These are phyloP conservation scores for Aurelia sp. DNA, from an alignment of 30 jellyfish, hydroid and myxozoan genomes.

Conservation along the genomic window DNA sequence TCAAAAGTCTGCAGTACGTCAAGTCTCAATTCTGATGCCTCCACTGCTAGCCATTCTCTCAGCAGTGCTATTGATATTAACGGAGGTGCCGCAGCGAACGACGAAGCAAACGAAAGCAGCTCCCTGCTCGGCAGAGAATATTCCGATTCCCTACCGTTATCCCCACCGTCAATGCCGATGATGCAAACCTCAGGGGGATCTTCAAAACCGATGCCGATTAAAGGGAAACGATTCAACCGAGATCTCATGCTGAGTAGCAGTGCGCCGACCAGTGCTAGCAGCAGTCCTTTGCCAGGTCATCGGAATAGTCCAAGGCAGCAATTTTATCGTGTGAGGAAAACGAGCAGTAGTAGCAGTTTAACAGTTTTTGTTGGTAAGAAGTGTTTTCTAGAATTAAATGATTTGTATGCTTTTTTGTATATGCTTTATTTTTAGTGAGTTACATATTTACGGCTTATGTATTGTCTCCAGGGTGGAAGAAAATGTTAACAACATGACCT, in stretches of 20 bases:
- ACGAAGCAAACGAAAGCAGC: slow-evolving; percentile 48
- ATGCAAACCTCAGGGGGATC: slow-evolving; percentile 30
- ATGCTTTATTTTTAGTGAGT: no score
- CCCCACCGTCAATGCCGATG: slow-evolving; percentile 66
- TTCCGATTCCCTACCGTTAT: slow-evolving; percentile 44
- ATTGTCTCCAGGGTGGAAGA: no score
- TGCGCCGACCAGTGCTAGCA: slow-evolving; percentile 92
- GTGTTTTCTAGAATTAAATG: not conserved
- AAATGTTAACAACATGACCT: no score
- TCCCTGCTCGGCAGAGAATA: slow-evolving; percentile 29
- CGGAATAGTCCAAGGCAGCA: slow-evolving; percentile 89
- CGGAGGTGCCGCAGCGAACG: slow-evolving; percentile 16
- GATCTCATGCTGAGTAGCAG: slow-evolving; percentile 80
- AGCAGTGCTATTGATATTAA: slow-evolving; percentile 78
- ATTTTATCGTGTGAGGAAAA: slow-evolving; percentile 76
- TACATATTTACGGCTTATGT: no score
- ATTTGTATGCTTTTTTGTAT: no score
- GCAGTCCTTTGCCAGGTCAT: slow-evolving; percentile 91
- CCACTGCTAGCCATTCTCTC: slow-evolving; percentile 60
- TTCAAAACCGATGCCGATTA: slow-evolving; percentile 83
- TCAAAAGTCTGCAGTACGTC: slow-evolving; percentile 86
- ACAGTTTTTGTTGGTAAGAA: slow-evolving; percentile 78
- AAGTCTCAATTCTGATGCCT: slow-evolving; percentile 70
- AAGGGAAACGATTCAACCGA: slow-evolving; percentile 57
- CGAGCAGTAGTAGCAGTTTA: slow-evolving; percentile 83